These are phyloP conservation scores for Montipora efflorescens DNA, from an alignment of 64 coral and sea anemone species.

Conservation along the genomic window DNA sequence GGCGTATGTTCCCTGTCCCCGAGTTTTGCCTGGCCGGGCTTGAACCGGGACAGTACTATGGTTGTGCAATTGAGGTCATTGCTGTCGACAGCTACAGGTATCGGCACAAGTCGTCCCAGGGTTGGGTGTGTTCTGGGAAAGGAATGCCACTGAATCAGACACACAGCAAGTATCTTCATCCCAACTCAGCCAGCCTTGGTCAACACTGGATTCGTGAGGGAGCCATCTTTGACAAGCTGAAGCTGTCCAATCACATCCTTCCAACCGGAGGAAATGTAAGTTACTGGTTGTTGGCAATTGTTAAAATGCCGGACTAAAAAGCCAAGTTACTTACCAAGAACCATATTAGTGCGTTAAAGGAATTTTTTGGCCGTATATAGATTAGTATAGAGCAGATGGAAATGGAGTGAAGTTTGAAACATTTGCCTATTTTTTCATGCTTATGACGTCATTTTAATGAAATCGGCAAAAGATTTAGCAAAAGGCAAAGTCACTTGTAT, in stretches of 20 bases:
- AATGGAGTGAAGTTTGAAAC: too few relatives aligned
- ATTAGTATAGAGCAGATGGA: too few relatives aligned
- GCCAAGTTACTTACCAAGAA: too few relatives aligned
- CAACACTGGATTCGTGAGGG: conserved; percentile 84
- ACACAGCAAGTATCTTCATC: conserved; percentile 72
- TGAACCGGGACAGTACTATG: conserved; percentile 82
- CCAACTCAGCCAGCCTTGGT: conserved; percentile 76
- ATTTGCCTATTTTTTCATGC: too few relatives aligned
- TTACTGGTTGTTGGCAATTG: neutral
- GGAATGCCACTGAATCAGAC: conserved; percentile 52
- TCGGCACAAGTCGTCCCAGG: conserved; percentile 61
- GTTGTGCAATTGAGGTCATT: conserved; percentile 81
- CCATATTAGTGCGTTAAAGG: too few relatives aligned
- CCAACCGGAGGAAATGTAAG: conserved; percentile 74
- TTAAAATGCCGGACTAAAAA: too few relatives aligned
- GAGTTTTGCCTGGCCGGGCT: conserved; percentile 79
- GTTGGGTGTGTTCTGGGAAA: conserved; percentile 61
- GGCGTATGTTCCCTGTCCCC: conserved; percentile 92
- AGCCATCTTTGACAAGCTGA: conserved; percentile 87
- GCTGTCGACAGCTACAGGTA: conserved; percentile 68
- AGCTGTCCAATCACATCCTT: conserved; percentile 79
- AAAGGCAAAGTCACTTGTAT: too few relatives aligned
- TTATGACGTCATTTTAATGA: too few relatives aligned
- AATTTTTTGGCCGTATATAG: too few relatives aligned
- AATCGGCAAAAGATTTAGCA: too few relatives aligned